phyloP scores from a whole-genome alignment of 2,797 vertebrate genomes.

The Tolypeutes matacus region DNA sequence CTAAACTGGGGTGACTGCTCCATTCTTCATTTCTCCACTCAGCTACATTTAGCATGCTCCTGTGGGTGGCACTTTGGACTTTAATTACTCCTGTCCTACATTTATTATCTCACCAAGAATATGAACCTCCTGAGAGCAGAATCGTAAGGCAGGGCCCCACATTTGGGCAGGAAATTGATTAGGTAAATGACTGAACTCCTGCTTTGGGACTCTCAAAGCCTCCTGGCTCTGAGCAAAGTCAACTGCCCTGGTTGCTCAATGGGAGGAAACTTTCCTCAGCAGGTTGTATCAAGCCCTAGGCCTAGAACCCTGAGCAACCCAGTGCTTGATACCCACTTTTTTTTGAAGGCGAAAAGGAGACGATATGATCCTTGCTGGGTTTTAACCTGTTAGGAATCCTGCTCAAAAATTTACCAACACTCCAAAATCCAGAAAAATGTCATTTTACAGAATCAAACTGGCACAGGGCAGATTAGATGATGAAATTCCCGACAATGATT shows the following conservation, averaged over 20 bases:
- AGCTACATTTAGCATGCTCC: background rate
- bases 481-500: background rate
- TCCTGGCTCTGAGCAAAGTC: background rate
- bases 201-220: background rate
- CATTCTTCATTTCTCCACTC: background rate
- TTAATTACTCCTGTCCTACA: background rate
- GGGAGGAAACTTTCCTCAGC: background rate
- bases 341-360: background rate
- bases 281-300: background rate
- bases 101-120: background rate
- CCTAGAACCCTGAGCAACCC: background rate
- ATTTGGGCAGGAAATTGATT: background rate
- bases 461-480: background rate
- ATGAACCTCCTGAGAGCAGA: background rate
- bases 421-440: slow-evolving; percentile 20
- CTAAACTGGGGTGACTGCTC: background rate
- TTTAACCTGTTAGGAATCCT: slow-evolving; percentile 31
- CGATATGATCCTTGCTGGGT: background rate
- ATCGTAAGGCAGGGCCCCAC: background rate
- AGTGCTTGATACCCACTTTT: background rate
- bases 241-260: background rate
- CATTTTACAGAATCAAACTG: background rate
- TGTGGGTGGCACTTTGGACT: background rate
- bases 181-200: background rate
- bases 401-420: background rate